Evolutionary conservation across 2,113 vertebrate genomes (phyloP).

Genomic region (Oreocharis arfaki): DNA sequence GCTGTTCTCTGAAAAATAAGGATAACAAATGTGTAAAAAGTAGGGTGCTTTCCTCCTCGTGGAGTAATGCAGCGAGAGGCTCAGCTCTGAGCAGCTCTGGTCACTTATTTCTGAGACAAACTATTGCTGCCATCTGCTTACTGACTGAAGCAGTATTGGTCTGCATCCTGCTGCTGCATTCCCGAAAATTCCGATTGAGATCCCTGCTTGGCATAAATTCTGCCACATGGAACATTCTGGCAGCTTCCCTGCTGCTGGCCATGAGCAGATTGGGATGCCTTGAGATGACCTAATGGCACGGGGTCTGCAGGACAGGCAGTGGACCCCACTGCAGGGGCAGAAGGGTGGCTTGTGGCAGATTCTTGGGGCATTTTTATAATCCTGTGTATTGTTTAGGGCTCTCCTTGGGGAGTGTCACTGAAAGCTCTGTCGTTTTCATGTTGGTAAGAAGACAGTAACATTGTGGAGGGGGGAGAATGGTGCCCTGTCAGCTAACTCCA

Average conservation of each 20-base stretch:
- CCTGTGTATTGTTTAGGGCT: background rate
- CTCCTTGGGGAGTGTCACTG: background rate
- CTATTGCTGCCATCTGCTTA: background rate
- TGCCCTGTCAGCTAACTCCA: background rate
- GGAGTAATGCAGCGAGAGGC: background rate
- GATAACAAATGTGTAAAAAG: background rate
- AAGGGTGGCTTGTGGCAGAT: background rate
- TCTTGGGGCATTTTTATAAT: rapidly evolving
- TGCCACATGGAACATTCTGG: background rate
- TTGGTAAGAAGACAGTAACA: background rate
- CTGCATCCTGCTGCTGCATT: background rate
- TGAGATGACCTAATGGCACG: background rate
- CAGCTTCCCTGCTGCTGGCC: background rate
- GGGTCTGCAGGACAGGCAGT: background rate
- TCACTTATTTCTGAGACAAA: background rate
- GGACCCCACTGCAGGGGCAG: background rate
- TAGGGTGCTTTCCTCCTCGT: background rate
- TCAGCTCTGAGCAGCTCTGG: background rate
- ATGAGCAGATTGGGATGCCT: background rate
- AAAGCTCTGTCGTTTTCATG: background rate
- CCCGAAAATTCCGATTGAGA: background rate
- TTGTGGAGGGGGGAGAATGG: background rate
- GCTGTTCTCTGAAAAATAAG: slow-evolving; percentile 2
- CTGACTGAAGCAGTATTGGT: background rate
- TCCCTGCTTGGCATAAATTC: background rate